These are phyloP conservation scores for Leptobrachium leishanense DNA, from an alignment of 2,113 vertebrate species.

Conservation along the genomic window DNA sequence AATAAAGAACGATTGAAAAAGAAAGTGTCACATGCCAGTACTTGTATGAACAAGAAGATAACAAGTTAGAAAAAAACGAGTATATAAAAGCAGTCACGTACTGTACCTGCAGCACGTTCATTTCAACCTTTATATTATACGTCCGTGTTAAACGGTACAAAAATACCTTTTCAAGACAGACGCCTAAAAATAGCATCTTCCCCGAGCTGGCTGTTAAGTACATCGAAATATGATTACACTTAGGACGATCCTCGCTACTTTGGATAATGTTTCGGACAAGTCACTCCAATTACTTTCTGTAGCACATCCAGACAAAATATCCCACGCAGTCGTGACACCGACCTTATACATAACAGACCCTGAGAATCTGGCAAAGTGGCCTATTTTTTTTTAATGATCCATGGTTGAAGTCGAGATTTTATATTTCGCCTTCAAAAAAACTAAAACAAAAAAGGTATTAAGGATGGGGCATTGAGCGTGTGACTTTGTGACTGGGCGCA, in stretches of 20 bases:
- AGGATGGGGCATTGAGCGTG: slow-evolving; percentile 43
- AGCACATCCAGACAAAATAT: slow-evolving; percentile 45
- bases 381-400: neutral
- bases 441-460: neutral
- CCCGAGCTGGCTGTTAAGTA: slow-evolving; percentile 49
- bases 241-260: slow-evolving; percentile 51
- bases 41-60: no score
- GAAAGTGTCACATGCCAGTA: no score
- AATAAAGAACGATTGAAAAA: no score
- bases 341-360: neutral
- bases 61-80: no score
- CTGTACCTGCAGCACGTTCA: no score
- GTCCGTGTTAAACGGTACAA: neutral
- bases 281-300: slow-evolving; percentile 62
- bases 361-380: neutral
- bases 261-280: slow-evolving; percentile 62
- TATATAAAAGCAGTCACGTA: no score
- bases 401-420: neutral
- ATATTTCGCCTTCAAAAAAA: no score
- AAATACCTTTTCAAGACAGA: slow-evolving; percentile 12
- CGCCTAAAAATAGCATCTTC: slow-evolving; percentile 44
- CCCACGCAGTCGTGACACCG: slow-evolving; percentile 24
- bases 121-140: neutral
- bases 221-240: slow-evolving; percentile 59
- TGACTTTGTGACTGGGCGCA: slow-evolving; percentile 73